Conservation (phyloP, 1,140 invertebrate species). For the Drosophila athabasca region DNA sequence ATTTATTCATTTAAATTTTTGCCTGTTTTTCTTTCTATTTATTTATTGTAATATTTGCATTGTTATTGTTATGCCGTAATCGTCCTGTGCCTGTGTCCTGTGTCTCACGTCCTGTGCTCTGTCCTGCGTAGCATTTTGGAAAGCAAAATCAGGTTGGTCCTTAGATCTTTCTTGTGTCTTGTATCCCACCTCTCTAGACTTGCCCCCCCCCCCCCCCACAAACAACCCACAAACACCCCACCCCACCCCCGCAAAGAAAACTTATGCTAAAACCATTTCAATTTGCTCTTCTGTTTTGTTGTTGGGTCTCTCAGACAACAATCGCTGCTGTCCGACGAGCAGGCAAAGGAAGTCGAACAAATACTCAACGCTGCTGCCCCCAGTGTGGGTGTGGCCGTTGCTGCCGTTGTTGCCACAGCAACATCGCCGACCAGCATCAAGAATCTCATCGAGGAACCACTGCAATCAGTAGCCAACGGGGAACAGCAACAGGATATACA, state of each 20-base stretch:
- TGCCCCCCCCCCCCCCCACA: too few relatives aligned
- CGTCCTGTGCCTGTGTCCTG: conserved; percentile 1
- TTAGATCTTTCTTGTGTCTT: conserved; percentile 1
- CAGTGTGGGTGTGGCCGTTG: conserved; percentile 70
- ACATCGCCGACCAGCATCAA: conserved; percentile 79
- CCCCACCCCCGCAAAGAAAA: background rate
- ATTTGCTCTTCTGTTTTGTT: conserved; percentile 10
- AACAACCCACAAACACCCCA: background rate
- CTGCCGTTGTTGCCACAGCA: conserved; percentile 78
- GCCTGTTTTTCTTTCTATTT: conserved; percentile 37
- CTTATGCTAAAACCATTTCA: conserved; percentile 6
- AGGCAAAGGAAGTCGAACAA: conserved; percentile 92
- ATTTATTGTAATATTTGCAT: too few relatives aligned
- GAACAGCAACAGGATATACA: conserved; percentile 55
- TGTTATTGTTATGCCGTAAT: too few relatives aligned
- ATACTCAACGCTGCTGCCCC: conserved; percentile 88
- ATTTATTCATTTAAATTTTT: conserved; percentile 51
- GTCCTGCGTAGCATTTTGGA: conserved; percentile 88
- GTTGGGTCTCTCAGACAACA: conserved; percentile 86
- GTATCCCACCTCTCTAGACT: background rate
- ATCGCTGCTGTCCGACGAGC: conserved; percentile 91
- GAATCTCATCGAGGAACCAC: conserved; percentile 70
- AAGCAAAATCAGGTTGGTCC: conserved; percentile 90
- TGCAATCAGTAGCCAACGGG: conserved; percentile 35
- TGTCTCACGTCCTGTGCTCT: conserved; percentile 14